Percentiles rank a stretch among this genome's conserved stretches.
Evolutionary conservation across 2,888 invertebrate genomes (phyloP).

Genomic region (Xanthorhoe spadicearia): DNA sequence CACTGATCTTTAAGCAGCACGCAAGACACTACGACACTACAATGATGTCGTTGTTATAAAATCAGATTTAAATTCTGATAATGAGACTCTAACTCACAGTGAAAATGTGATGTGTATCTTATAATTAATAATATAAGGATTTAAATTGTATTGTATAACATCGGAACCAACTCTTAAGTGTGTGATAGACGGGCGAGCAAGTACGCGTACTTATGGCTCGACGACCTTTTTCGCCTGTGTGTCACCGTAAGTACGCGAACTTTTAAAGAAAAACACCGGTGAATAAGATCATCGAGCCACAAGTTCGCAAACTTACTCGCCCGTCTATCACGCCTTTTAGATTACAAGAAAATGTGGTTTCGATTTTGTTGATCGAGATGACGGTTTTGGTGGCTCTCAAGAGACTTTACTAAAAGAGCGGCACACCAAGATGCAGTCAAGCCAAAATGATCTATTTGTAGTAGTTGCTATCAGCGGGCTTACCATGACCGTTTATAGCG

Average conservation of each 20-base stretch:
- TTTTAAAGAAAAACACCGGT: too few relatives aligned
- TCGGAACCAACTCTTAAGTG: neutral
- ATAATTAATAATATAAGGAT: neutral
- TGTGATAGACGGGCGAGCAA: too few relatives aligned
- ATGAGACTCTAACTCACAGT: slow-evolving; percentile 23
- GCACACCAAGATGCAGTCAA: slow-evolving; percentile 8
- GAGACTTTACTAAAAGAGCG: neutral
- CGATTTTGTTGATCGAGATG: slow-evolving; percentile 15
- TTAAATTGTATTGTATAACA: slow-evolving; percentile 15
- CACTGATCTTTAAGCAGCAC: slow-evolving; percentile 63
- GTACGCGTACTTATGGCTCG: too few relatives aligned
- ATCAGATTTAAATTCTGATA: slow-evolving; percentile 17
- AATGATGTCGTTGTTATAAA: slow-evolving; percentile 28
- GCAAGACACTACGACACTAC: slow-evolving; percentile 38
- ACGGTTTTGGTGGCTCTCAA: slow-evolving; percentile 3
- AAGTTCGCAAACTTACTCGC: too few relatives aligned
- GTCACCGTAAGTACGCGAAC: too few relatives aligned
- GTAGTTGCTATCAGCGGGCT: slow-evolving; percentile 21
- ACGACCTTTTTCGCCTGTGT: too few relatives aligned
- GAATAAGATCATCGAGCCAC: too few relatives aligned
- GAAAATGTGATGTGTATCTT: slow-evolving; percentile 19
- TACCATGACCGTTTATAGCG: too few relatives aligned
- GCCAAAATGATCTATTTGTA: slow-evolving; percentile 14
- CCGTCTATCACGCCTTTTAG: too few relatives aligned
- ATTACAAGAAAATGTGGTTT: slow-evolving; percentile 9